These are phyloP conservation scores for Desmodus rotundus DNA, from an alignment of 2,113 vertebrate genomes.

Conservation along the genomic window DNA sequence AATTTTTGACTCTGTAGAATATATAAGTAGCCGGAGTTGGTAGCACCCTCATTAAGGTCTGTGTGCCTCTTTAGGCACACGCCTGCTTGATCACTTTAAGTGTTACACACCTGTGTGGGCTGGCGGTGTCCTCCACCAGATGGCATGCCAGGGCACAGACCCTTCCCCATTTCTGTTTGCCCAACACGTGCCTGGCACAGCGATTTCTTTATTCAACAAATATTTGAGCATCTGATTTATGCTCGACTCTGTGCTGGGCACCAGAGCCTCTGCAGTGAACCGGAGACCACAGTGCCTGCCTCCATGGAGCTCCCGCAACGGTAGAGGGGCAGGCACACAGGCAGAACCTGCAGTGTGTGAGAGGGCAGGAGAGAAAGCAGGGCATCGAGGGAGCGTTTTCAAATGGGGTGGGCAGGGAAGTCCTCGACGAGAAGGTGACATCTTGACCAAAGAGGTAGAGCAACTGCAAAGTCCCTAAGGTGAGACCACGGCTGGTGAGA, in stretches of 20 bases:
- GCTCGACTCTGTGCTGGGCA: neutral
- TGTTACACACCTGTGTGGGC: neutral
- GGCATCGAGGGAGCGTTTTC: neutral
- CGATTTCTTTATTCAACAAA: neutral
- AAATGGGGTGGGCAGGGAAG: neutral
- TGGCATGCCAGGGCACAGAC: neutral
- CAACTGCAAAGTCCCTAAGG: neutral
- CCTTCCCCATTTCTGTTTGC: neutral
- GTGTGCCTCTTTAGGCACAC: neutral
- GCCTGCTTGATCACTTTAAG: neutral
- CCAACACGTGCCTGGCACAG: neutral
- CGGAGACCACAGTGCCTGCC: neutral
- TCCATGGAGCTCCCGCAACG: rapidly evolving
- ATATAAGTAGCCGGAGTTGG: neutral
- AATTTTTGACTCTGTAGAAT: neutral
- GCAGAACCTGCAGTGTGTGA: neutral
- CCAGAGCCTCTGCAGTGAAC: neutral
- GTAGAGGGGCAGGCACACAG: neutral
- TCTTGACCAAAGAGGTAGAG: neutral
- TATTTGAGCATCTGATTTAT: neutral
- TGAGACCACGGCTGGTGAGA: rapidly evolving
- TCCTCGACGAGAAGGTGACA: neutral
- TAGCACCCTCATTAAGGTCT: neutral
- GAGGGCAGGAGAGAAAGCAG: neutral
- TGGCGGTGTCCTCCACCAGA: neutral